Percentiles rank a stretch among this genome's conserved stretches.
Evolutionary conservation across 2,797 vertebrate genomes (phyloP).

Genomic region (Peromyscus eremicus): DNA sequence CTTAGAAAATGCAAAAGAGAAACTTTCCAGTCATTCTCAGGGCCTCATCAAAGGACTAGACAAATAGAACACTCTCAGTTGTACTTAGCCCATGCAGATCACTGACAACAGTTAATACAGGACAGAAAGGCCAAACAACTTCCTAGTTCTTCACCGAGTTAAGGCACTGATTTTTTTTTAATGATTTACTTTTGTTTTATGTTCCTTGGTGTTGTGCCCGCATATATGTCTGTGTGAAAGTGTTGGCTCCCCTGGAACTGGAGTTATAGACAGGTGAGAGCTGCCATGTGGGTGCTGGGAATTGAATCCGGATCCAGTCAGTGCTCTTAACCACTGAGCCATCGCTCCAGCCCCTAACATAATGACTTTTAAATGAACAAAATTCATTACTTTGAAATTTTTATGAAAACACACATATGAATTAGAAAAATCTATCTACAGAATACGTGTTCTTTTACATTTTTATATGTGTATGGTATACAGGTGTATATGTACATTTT

Average conservation of each 20-base stretch:
- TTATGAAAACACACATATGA: conserved; percentile 32
- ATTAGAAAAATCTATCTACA: conserved; percentile 44
- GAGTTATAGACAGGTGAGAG: background rate
- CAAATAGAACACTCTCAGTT: conserved; percentile 12
- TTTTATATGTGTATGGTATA: background rate
- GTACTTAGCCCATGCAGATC: background rate
- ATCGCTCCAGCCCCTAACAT: background rate
- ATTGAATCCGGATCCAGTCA: background rate
- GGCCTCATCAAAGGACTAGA: conserved; percentile 36
- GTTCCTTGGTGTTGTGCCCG: background rate
- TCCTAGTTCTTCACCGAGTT: background rate
- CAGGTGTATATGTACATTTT: background rate
- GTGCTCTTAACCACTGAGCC: background rate
- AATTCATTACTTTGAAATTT: conserved; percentile 39
- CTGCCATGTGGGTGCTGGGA: background rate
- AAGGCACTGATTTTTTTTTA: conserved; percentile 44
- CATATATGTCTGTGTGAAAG: background rate
- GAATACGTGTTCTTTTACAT: conserved; percentile 11
- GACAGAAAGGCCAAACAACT: background rate
- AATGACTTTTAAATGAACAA: conserved; percentile 45
- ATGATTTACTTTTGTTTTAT: background rate
- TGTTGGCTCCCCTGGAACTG: background rate
- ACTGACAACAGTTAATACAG: conserved; percentile 26
- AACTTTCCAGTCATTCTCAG: background rate
- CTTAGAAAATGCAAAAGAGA: background rate